phyloP scores from a whole-genome alignment of 2,113 vertebrate species.

The Xiphorhynchus elegans region DNA sequence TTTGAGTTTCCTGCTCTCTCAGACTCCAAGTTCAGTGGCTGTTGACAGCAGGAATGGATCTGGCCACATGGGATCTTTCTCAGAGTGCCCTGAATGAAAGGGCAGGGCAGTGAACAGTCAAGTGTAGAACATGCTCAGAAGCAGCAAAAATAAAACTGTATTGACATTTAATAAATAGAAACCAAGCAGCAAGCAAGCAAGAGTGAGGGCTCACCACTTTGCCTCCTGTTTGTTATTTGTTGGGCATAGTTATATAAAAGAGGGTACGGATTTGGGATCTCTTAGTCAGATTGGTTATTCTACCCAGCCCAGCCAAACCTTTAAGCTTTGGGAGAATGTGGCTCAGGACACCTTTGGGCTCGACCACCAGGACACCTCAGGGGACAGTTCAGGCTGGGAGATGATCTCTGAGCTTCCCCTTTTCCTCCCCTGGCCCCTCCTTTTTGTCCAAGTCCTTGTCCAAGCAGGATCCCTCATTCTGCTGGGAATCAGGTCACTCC shows the following conservation, averaged over 20 bases:
- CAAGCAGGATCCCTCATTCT: not conserved
- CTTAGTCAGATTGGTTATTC: not conserved
- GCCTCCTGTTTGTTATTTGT: not conserved
- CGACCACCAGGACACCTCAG: not conserved
- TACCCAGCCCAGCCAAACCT: not conserved
- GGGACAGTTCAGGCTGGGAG: not conserved
- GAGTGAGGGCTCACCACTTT: not conserved
- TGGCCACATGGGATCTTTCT: not conserved
- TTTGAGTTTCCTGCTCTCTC: not conserved
- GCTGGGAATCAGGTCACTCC: not conserved
- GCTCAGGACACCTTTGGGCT: not conserved
- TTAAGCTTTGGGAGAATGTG: not conserved
- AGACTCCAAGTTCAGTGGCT: not conserved
- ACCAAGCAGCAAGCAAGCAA: not conserved
- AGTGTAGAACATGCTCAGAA: not conserved
- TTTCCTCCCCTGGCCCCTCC: not conserved
- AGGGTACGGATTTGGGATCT: not conserved
- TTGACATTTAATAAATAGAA: conserved; percentile 46
- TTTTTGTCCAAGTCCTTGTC: not conserved
- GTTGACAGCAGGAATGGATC: not conserved
- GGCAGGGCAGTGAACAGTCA: not conserved
- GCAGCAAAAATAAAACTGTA: not conserved
- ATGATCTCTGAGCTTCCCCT: not conserved
- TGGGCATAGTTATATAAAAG: not conserved
- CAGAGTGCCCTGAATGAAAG: not conserved